These are phyloP conservation scores for Catostylus mosaicus DNA, from an alignment of 30 jellyfish, hydroid and myxozoan genomes.

Conservation along the genomic window DNA sequence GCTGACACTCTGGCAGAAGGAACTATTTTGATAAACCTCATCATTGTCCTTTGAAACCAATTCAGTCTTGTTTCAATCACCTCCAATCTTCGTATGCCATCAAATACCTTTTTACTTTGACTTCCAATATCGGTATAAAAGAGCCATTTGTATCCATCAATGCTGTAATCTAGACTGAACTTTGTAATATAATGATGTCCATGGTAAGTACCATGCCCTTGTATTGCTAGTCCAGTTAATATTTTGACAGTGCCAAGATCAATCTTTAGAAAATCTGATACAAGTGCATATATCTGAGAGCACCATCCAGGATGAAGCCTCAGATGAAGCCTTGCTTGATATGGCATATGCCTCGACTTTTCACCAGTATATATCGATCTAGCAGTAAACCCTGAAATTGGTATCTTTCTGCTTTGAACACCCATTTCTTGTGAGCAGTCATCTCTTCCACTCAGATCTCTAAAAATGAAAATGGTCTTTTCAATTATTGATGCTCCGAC, in stretches of 20 bases:
- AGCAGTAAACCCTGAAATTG: constrained; percentile 11
- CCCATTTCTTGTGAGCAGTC: constrained; percentile 47
- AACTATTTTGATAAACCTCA: constrained; percentile 1
- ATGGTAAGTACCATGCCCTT: not conserved
- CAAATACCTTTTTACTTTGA: not conserved
- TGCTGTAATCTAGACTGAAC: constrained; percentile 1
- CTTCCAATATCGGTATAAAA: not conserved
- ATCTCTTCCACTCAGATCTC: constrained; percentile 11
- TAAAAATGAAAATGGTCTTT: constrained; percentile 21
- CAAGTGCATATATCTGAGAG: not conserved
- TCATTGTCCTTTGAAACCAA: constrained; percentile 35
- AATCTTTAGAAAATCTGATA: not conserved
- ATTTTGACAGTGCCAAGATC: constrained; percentile 18
- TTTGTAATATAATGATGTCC: not conserved
- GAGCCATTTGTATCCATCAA: constrained; percentile 20
- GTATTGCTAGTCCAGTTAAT: constrained; percentile 25
- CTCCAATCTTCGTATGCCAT: constrained; percentile 1
- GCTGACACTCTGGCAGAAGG: constrained; percentile 1
- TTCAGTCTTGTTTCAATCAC: not conserved
- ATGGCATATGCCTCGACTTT: not conserved
- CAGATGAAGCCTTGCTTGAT: constrained; percentile 16
- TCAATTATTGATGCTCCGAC: constrained; percentile 20
- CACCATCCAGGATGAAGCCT: not conserved
- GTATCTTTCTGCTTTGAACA: not conserved
- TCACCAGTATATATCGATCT: not conserved